Conservation (phyloP, 2,888 invertebrate genomes). For the Schizaphis graminum region DNA sequence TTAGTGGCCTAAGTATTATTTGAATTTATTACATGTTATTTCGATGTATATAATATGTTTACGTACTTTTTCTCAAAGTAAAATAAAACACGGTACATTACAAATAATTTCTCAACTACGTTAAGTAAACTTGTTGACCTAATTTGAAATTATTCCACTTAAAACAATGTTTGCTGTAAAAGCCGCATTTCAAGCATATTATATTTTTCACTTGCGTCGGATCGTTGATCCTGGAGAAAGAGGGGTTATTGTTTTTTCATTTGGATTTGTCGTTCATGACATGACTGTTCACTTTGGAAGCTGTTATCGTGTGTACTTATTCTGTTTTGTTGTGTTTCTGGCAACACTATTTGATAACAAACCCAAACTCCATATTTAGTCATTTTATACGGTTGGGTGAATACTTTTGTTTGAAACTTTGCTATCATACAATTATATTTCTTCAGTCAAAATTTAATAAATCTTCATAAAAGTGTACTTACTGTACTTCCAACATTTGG, state of each 20-base stretch:
- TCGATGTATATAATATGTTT: neutral
- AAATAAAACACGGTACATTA: conserved; percentile 13
- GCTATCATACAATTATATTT: neutral
- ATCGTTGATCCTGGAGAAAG: conserved; percentile 25
- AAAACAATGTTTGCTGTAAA: conserved; percentile 30
- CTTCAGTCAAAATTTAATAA: neutral
- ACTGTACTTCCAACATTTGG: neutral
- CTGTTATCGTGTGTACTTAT: conserved; percentile 21
- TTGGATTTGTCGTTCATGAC: conserved; percentile 47
- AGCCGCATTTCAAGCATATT: neutral
- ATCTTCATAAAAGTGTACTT: neutral
- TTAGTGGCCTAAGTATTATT: neutral
- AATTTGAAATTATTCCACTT: conserved; percentile 48
- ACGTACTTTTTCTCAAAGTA: neutral
- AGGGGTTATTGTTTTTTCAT: conserved; percentile 29
- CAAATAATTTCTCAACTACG: neutral
- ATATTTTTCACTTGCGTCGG: conserved; percentile 21
- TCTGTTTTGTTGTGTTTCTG: conserved; percentile 19
- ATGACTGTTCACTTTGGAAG: conserved; percentile 38
- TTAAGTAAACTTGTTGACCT: conserved; percentile 44
- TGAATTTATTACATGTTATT: neutral
- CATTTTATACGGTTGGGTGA: conserved; percentile 42
- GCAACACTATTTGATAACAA: conserved; percentile 38
- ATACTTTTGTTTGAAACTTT: conserved; percentile 41
- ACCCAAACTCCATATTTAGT: neutral